Evolutionary conservation across 2,113 vertebrate species (phyloP).

Genomic region (Dendropsophus ebraccatus): DNA sequence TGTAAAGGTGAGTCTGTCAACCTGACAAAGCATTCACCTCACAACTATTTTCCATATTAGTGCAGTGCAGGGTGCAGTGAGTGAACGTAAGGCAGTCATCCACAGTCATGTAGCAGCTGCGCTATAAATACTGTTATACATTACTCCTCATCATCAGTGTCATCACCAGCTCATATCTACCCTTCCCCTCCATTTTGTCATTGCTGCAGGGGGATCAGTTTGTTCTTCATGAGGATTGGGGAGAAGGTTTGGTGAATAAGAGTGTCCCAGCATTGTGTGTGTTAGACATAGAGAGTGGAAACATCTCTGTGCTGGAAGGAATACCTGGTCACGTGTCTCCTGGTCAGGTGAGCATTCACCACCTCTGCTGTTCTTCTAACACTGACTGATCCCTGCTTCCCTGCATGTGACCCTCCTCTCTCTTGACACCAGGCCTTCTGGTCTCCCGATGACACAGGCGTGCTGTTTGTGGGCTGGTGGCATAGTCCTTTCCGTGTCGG

Average conservation of each 20-base stretch:
- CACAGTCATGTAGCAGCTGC: too few species aligned
- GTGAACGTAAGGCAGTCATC: too few species aligned
- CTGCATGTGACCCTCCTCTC: background rate
- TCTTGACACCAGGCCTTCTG: conserved; percentile 84
- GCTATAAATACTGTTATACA: background rate
- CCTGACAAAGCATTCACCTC: too few species aligned
- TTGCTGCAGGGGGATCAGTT: conserved; percentile 83
- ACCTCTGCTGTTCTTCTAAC: background rate
- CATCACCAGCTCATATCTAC: background rate
- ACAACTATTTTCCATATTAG: too few species aligned
- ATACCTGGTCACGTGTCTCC: conserved; percentile 87
- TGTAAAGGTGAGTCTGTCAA: conserved; percentile 69
- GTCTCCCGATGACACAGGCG: conserved; percentile 84
- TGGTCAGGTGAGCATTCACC: conserved; percentile 82
- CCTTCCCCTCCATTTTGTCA: conserved; percentile 2
- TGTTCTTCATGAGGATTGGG: conserved; percentile 89
- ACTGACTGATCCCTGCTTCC: background rate
- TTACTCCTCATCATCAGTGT: too few species aligned
- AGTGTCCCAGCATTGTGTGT: conserved; percentile 84
- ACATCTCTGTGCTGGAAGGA: conserved; percentile 85
- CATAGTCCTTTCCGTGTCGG: conserved; percentile 90
- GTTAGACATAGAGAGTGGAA: conserved; percentile 85
- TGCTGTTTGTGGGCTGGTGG: conserved; percentile 93
- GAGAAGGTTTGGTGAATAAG: conserved; percentile 80
- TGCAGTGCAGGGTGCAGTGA: too few species aligned